Evolutionary conservation across 2,113 vertebrate species (phyloP), one percentile per base, ranked within the genome.

Genomic region (Eidolon helvum): DNA sequence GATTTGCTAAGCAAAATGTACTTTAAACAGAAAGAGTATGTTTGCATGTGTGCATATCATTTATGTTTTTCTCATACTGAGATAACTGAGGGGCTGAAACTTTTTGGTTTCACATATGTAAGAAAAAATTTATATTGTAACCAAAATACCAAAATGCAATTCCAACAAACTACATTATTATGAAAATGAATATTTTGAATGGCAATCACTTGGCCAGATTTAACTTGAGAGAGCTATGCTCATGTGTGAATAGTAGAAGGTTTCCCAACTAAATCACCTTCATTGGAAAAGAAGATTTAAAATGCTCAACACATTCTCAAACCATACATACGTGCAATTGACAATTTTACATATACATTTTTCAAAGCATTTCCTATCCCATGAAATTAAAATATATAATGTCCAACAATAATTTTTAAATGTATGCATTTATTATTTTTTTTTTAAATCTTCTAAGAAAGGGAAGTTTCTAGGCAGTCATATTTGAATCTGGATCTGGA

Each of bases 401-500:
- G 19, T 38, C 43, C 68, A 48, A 59, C 33, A 78, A 71, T 19
- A 33, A 94, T 69, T 77, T 87, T 50, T 26, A 85, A 85, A 87
- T 59, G 6, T 19, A 69, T 61, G 26, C 66, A n/a, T 30, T 84
- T 16, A 82, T 43, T 43, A 43, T 43, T 43, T 45, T 45, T 90
- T 45, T 72, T 66, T 5, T 75, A 50, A 96, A 40, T 96, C 59
- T 48, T 63, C 59, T 48, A 71, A 97, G 89, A 86, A 95, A 87
- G 33, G 3, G 3, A 4, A 86, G 68, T 80, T 97, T 92, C 89
- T 85, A 84, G 50, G 89, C 43, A 43, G 48, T 89, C 80, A 61
- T 66, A 88, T 82, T 92, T 97, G 30, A 98, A 94, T 80, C 92
- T 68, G 61, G 88, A 83, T 50, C 48, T 45, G 10, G 57, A 63